Evolutionary conservation across 1,140 invertebrate genomes (phyloP).

Genomic region (Pygmarrhopalites habei): DNA sequence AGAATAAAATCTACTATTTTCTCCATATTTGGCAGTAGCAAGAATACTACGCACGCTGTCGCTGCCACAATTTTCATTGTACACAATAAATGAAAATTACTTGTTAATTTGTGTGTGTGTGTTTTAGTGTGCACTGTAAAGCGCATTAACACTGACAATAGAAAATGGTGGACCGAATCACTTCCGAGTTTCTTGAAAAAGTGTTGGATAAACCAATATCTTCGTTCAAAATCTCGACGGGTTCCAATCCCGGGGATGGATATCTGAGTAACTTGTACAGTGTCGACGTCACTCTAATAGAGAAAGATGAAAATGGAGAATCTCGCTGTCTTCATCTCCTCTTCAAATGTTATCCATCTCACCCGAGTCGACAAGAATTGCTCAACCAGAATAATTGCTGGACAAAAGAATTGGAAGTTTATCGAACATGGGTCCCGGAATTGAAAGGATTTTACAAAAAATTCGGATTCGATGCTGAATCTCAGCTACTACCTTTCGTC

Average conservation of each 20-base stretch:
- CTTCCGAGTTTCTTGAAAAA: conserved; percentile 6
- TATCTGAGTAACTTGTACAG: not conserved
- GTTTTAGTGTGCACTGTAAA: too few species aligned
- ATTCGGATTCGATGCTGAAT: not conserved
- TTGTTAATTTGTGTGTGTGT: too few species aligned
- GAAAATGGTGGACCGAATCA: too few species aligned
- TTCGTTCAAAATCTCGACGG: not conserved
- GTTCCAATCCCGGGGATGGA: not conserved
- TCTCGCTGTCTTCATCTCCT: not conserved
- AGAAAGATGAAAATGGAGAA: not conserved
- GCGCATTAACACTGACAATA: too few species aligned
- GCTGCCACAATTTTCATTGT: too few species aligned
- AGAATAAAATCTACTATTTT: too few species aligned
- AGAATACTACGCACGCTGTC: too few species aligned
- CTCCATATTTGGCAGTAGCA: too few species aligned
- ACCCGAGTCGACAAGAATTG: not conserved
- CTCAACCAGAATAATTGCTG: not conserved
- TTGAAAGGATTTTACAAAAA: not conserved
- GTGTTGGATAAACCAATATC: not conserved
- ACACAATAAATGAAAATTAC: too few species aligned
- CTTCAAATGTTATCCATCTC: not conserved
- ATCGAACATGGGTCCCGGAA: not conserved
- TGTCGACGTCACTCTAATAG: not conserved
- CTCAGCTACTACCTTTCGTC: not conserved
- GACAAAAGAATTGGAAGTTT: not conserved